A percentile compares a stretch with the other conserved stretches of the same genome.
These are phyloP conservation scores for Drosophila saltans DNA, from an alignment of 1,140 invertebrate species.

Conservation along the genomic window DNA sequence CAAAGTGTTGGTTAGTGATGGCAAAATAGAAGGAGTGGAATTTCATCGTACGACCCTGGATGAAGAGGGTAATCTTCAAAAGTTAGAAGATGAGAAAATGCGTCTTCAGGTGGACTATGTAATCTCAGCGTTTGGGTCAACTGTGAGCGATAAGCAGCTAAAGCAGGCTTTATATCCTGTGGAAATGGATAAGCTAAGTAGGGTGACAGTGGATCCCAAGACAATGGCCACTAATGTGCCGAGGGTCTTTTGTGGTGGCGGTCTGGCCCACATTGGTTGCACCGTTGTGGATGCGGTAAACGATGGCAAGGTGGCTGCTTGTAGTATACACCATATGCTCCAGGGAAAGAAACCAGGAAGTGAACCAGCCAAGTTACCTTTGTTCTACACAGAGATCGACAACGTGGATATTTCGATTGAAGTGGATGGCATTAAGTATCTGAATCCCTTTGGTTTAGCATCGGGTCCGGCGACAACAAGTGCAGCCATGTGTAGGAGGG, in stretches of 20 bases:
- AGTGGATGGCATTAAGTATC: constrained; percentile 96
- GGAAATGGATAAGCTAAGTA: not conserved
- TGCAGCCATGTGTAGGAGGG: constrained; percentile 95
- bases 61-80: constrained; percentile 88
- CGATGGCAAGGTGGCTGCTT: constrained; percentile 98
- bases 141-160: not conserved
- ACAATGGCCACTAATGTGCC: constrained; percentile 91
- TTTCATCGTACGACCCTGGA: constrained; percentile 91
- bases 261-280: constrained; percentile 95
- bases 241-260: constrained; percentile 96
- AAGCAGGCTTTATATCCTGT: not conserved
- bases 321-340: constrained; percentile 96
- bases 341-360: constrained; percentile 86
- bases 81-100: constrained; percentile 92
- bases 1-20: constrained; percentile 89
- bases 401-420: constrained; percentile 93
- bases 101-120: constrained; percentile 94
- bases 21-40: constrained; percentile 88
- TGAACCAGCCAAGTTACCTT: constrained; percentile 89
- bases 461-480: constrained; percentile 96
- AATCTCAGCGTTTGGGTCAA: constrained; percentile 84
- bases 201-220: constrained; percentile 11
- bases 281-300: constrained; percentile 99
- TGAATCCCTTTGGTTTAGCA: constrained; percentile 98
- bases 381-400: constrained; percentile 96